phyloP scores from a whole-genome alignment of 1,140 invertebrate genomes.

The Nasonia vitripennis region DNA sequence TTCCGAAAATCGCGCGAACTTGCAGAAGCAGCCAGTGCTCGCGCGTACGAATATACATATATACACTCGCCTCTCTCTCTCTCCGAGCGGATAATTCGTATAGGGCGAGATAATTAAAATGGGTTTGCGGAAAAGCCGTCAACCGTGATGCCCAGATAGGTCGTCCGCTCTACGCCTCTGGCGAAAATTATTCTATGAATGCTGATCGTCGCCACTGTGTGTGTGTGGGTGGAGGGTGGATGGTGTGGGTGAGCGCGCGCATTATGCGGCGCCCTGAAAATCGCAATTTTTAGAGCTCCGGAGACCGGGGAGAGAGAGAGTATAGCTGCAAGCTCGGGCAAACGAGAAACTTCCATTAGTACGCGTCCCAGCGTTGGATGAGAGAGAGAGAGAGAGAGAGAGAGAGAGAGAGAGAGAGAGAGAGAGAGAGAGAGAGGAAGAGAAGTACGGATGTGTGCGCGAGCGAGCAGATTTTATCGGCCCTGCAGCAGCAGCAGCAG shows the following conservation, averaged over 20 bases:
- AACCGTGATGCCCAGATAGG: slow-evolving; percentile 64
- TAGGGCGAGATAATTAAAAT: slow-evolving; percentile 69
- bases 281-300: slow-evolving; percentile 63
- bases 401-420: slow-evolving; percentile 22
- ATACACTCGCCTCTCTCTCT: background rate
- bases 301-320: slow-evolving; percentile 30
- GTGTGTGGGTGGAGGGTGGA: background rate
- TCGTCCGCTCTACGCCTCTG: slow-evolving; percentile 31
- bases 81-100: slow-evolving; percentile 64
- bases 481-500: background rate
- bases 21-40: slow-evolving; percentile 16
- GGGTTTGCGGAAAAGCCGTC: slow-evolving; percentile 64
- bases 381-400: slow-evolving; percentile 35
- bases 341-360: slow-evolving; percentile 69
- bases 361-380: slow-evolving; percentile 54
- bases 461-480: slow-evolving; percentile 49
- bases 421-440: slow-evolving; percentile 26
- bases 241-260: slow-evolving; percentile 46
- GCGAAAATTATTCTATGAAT: slow-evolving; percentile 71
- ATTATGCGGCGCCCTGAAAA: slow-evolving; percentile 65
- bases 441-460: background rate
- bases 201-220: slow-evolving; percentile 59
- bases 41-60: background rate
- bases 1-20: slow-evolving; percentile 47
- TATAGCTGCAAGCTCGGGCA: slow-evolving; percentile 45